These are phyloP conservation scores for Axis porcinus DNA, from an alignment of 2,113 vertebrate genomes.

Conservation along the genomic window DNA sequence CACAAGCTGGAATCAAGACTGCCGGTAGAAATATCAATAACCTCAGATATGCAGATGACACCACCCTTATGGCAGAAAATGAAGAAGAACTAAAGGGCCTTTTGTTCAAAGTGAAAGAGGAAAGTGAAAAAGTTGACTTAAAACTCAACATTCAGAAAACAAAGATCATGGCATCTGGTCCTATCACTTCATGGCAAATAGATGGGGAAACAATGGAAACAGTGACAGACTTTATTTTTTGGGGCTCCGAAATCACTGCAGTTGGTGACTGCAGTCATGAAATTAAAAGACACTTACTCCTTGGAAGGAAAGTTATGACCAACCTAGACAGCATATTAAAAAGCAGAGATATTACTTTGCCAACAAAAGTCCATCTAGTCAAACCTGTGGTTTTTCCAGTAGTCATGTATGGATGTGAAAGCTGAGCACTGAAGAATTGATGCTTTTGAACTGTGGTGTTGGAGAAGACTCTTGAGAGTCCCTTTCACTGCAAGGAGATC, in stretches of 20 bases:
- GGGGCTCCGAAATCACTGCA: not conserved
- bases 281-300: not conserved
- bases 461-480: not conserved
- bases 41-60: not conserved
- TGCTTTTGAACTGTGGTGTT: not conserved
- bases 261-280: not conserved
- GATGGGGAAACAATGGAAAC: not conserved
- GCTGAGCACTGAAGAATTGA: not conserved
- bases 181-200: not conserved
- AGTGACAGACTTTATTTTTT: fast-evolving
- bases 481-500: not conserved
- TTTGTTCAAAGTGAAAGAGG: not conserved
- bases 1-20: not conserved
- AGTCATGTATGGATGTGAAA: not conserved
- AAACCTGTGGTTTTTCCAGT: not conserved
- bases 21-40: fast-evolving
- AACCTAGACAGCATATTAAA: not conserved
- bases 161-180: not conserved
- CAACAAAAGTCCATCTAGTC: not conserved
- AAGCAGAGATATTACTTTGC: not conserved
- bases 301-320: not conserved
- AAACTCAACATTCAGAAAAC: not conserved
- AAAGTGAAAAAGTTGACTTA: not conserved
- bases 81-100: not conserved
- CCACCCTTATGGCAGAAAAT: not conserved